These are phyloP conservation scores for Hypanus sabinus DNA, from an alignment of 2,113 vertebrate species.

Conservation along the genomic window DNA sequence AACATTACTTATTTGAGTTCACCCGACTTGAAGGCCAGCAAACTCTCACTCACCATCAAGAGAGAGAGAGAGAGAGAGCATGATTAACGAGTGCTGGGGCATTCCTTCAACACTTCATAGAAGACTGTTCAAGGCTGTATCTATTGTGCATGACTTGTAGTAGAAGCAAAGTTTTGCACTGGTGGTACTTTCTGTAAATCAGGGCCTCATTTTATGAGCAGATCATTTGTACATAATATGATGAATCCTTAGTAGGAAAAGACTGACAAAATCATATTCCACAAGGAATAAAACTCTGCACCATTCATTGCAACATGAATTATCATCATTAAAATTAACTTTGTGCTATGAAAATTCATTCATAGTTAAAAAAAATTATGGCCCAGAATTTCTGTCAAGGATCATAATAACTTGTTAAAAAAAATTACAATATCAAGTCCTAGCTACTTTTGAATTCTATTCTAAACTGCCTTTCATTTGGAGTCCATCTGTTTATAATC, in stretches of 20 bases:
- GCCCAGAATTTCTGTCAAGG: background rate
- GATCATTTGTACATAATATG: background rate
- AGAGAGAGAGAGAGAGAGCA: too few species aligned
- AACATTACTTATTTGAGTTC: too few species aligned
- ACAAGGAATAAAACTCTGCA: background rate
- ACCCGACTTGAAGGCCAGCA: too few species aligned
- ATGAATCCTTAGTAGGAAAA: background rate
- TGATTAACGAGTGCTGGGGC: too few species aligned
- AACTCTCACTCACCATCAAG: too few species aligned
- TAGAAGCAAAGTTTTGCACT: background rate
- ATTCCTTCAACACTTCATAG: too few species aligned
- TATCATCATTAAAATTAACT: background rate
- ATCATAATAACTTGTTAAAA: background rate
- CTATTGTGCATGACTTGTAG: background rate
- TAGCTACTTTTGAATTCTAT: background rate
- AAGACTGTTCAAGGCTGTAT: too few species aligned
- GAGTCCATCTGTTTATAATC: constrained; percentile 22
- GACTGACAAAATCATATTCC: background rate
- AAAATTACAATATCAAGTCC: background rate
- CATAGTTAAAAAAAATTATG: background rate
- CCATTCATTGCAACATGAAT: background rate
- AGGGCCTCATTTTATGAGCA: background rate
- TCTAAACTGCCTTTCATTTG: background rate
- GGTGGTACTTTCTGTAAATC: background rate
- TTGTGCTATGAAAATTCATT: background rate